Evolutionary conservation across 2,113 vertebrate species (phyloP), one percentile per base, ranked within the genome.

Genomic region (Anarrhichthys ocellatus): DNA sequence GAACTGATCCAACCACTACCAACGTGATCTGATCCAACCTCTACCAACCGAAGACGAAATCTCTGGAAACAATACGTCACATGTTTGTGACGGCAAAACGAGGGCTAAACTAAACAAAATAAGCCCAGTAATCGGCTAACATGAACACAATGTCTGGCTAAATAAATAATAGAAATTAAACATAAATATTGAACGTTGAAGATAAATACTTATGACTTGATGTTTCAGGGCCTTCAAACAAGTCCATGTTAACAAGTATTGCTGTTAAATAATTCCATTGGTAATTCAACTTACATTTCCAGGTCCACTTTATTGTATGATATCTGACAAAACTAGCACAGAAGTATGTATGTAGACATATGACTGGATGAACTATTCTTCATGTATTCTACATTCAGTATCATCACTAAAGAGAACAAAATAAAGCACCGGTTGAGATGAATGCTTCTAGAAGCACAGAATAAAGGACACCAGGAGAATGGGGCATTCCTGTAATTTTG

Each of bases 401-500:
- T 52, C 5, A 5, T 54, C 32, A 48, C 17, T 27, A 38, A 75
- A n/a, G 14, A 74, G 17, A 4, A 10, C 46, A 56, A 74, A 56
- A 74, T 29, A 29, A 29, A 29, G 29, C 29, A 29, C 29, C 1
- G 3, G 27, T 14, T 56, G 38, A 78, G 65, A 36, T 64, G 11
- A 72, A 50, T 65, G n/a, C 74, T 58, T 52, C 27, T 9, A 18
- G 50, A 42, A 54, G 38, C 20, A 38, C 44, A 75, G 48, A 61
- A 59, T 68, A 83, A 24, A 75, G 48, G 85, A 61, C 18, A 8
- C 61, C 27, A 56, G 62, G 70, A 79, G 64, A 88, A 82, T 27
- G 71, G 27, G 83, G 69, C 84, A 68, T 75, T 78, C 34, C 36
- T 85, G 80, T 77, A 77, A 85, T 91, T 82, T 78, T 84, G 75